Conservation (phyloP, 2,113 vertebrate species). For the Dromiciops gliroides region DNA sequence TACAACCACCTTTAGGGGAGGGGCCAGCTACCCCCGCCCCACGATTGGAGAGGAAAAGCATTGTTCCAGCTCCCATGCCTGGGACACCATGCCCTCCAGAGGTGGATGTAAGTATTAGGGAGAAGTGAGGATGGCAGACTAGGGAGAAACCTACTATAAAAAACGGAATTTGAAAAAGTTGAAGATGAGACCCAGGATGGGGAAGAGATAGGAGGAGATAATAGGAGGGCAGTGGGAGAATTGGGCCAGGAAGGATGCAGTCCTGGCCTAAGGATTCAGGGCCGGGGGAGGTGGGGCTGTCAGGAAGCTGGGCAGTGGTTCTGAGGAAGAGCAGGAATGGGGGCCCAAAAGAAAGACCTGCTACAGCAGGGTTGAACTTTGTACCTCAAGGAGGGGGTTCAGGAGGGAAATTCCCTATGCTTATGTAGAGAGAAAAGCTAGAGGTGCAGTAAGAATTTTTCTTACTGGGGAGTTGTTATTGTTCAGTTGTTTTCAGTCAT, state of each 20-base stretch:
- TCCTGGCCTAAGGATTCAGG: not conserved
- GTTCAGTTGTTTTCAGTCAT: not conserved
- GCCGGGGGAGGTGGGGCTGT: not conserved
- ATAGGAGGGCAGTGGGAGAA: not conserved
- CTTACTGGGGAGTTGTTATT: not conserved
- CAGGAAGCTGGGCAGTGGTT: not conserved
- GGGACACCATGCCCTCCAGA: constrained; percentile 82
- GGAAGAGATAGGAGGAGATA: not conserved
- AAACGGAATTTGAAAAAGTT: not conserved
- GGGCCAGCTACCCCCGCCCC: constrained; percentile 61
- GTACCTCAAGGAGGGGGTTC: not conserved
- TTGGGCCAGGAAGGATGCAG: not conserved
- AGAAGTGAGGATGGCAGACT: not conserved
- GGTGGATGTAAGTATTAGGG: constrained; percentile 84
- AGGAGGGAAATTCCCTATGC: not conserved
- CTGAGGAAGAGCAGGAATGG: not conserved
- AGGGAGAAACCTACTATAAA: not conserved
- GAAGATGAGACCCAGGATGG: not conserved
- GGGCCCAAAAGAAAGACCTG: not conserved
- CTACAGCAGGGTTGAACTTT: not conserved
- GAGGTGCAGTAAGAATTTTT: not conserved
- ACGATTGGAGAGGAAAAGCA: constrained; percentile 84
- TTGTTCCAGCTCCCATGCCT: constrained; percentile 86
- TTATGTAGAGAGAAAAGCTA: not conserved
- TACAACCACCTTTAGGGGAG: constrained; percentile 83